Evolutionary conservation across 2,113 vertebrate species (phyloP), one percentile per base, ranked within the genome.

Genomic region (Hyaena hyaena): DNA sequence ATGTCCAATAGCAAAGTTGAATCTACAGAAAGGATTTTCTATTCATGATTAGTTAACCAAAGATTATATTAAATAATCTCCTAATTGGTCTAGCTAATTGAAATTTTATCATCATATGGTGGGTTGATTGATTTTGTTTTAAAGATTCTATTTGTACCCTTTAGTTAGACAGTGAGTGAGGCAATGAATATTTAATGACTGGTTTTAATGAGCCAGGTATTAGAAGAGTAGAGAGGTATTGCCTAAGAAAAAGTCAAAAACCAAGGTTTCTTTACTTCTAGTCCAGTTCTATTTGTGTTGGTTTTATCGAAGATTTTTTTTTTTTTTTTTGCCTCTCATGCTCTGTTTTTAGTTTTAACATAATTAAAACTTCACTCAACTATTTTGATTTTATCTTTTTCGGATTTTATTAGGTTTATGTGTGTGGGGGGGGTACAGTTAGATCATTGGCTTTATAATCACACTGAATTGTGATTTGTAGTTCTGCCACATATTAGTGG

Each of bases 121-220:
- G 92, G 15, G 50, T 35, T 95, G 79, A 69, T 84, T 93, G 76
- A 80, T 91, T 95, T 58, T 85, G 28, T 68, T 76, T 87, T 82
- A 77, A 58, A 73, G 48, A 71, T 91, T 96, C 19, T 66, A 26
- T 93, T 83, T 97, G 61, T 84, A 55, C 1, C 10, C 84, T 93
- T 96, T 63, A 53, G 48, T 81, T 45, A 89, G 61, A 73, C 14
- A 50, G 17, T 88, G 63, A 87, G n/a, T 89, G 31, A 82, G 28
- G 9, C 43, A 77, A 80, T 94, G 65, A 84, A 63, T 87, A 95
- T 63, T 80, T 83, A 88, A 88, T 74, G 26, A 50, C 23, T 95
- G 4, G 10, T 88, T 96, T 97, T 84, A 63, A 58, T 80, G 33
- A 94, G 33, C 10, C 33, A 94, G 55, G 45, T 55, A 23, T 88